Percentiles rank a stretch among this genome's conserved stretches.
These are phyloP conservation scores for Brachionus asplanchnoidis DNA, from an alignment of 1,140 invertebrate species.

Conservation along the genomic window DNA sequence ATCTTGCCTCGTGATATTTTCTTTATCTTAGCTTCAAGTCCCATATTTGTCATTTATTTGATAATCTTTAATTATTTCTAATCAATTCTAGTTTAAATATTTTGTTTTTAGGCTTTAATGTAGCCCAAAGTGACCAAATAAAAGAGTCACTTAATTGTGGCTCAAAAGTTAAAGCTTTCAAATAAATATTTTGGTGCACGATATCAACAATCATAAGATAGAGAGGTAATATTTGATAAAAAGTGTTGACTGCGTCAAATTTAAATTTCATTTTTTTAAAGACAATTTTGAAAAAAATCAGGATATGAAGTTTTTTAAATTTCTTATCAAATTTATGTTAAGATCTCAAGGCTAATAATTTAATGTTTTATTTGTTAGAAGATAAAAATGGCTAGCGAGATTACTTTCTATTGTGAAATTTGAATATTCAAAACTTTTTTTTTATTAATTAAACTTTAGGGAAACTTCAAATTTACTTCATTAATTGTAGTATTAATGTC, in stretches of 20 bases:
- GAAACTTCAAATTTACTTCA: not conserved
- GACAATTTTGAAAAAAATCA: not conserved
- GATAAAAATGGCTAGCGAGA: not conserved
- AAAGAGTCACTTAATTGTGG: not conserved
- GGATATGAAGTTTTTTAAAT: not conserved
- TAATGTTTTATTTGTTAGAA: not conserved
- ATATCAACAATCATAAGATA: not conserved
- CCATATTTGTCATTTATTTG: not conserved
- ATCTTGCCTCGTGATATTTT: not conserved
- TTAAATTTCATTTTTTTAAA: not conserved
- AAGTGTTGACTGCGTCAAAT: not conserved
- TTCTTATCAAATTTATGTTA: not conserved
- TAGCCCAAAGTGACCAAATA: not conserved
- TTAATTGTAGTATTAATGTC: not conserved
- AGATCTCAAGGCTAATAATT: not conserved
- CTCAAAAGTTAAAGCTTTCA: not conserved
- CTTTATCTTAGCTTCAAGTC: not conserved
- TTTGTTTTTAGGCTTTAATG: not conserved
- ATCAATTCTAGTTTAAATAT: conserved; percentile 1
- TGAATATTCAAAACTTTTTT: not conserved
- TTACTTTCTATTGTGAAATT: not conserved
- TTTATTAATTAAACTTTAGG: not conserved
- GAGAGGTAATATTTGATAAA: not conserved
- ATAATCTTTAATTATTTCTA: not conserved
- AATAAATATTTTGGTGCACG: not conserved